Evolutionary conservation across 2,797 vertebrate species (phyloP).

Genomic region (Kryptolebias ocellatus): DNA sequence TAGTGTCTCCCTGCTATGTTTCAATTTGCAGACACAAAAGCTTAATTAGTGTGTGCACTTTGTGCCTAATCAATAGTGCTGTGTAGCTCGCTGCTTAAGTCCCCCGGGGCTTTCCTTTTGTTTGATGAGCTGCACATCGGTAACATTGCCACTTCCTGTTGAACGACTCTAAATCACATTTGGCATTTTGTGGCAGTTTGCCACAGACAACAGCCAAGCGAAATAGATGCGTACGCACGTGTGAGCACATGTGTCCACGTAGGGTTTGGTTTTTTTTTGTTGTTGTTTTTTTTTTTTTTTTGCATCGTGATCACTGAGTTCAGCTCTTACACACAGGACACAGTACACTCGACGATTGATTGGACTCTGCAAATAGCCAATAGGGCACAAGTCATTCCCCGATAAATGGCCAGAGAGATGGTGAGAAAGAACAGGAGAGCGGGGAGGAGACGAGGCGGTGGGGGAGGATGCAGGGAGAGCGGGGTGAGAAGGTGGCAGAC

Average conservation of each 20-base stretch:
- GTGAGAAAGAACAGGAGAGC: slow-evolving; percentile 16
- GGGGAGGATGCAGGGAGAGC: neutral
- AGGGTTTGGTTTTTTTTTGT: slow-evolving; percentile 12
- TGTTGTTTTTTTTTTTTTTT: slow-evolving; percentile 30
- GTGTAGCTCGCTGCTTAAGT: slow-evolving; percentile 55
- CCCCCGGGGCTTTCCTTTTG: slow-evolving; percentile 58
- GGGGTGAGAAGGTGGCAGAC: slow-evolving; percentile 74
- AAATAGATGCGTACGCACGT: slow-evolving; percentile 11
- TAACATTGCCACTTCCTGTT: slow-evolving; percentile 71
- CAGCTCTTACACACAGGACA: slow-evolving; percentile 42
- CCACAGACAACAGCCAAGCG: slow-evolving; percentile 27
- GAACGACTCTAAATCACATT: slow-evolving; percentile 66
- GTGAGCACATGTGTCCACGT: neutral
- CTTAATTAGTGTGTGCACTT: slow-evolving; percentile 65
- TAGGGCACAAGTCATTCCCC: slow-evolving; percentile 69
- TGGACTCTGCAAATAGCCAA: slow-evolving; percentile 71
- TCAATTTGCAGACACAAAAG: slow-evolving; percentile 59
- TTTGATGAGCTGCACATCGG: slow-evolving; percentile 65
- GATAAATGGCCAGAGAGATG: slow-evolving; percentile 62
- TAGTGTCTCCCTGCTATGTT: slow-evolving; percentile 42
- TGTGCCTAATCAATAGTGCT: slow-evolving; percentile 68
- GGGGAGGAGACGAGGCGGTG: neutral
- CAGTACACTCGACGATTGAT: slow-evolving; percentile 60
- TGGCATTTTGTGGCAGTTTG: slow-evolving; percentile 46
- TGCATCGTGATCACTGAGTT: slow-evolving; percentile 52